Base-by-base conservation (phyloP, 2,113 vertebrate species). In the Passer domesticus region DNA sequence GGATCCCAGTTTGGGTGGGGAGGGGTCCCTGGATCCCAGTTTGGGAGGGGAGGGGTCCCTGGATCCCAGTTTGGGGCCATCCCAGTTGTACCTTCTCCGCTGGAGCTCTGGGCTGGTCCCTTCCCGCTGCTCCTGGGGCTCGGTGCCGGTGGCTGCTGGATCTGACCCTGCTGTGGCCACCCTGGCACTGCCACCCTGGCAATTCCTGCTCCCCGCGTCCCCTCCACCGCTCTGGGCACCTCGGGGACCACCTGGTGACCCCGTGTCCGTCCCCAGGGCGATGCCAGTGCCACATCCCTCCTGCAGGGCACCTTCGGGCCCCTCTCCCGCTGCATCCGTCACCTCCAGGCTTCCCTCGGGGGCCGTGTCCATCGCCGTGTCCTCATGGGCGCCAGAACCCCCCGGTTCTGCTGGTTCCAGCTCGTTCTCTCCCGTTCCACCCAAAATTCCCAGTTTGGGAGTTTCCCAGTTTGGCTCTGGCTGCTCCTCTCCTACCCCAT, bases 81-180 rank as follows among this genome's bases (percentile, higher is more conserved):
- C 55, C 37, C 37, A 37, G 18, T 5, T 37, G 22, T 87, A 87
- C 83, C 83, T 87, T 22, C 22, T 76, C 62, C 0, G 0, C 1
- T 67, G 60, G 30, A 67, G 52, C 44, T 58, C 83, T 7, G 37
- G 62, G 62, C 53, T 44, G 83, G 31, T 43, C 31, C 44, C 44
- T 37, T 37, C 72, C 44, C 0, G 1, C 5, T 35, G 44, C 7
- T 67, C 52, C 35, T 5, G 72, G 17, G 25, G 20, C 70, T 74
- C 8, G 0, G 43, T 9, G 52, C 43, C 15, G 52, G 60, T 16
- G 52, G 44, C 25, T 35, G 19, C 62, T 24, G 52, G 35, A 58
- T 58, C 70, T 1, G 3, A 13, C 15, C 24, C 70, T 5, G 16
- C 8, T 9, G 25, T 10, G 0, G 1, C 43, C 43, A 8, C 1